Percentiles rank a stretch among this genome's conserved stretches.
Evolutionary conservation across 1,140 invertebrate species (phyloP).

Genomic region (Neodiprion virginianus): DNA sequence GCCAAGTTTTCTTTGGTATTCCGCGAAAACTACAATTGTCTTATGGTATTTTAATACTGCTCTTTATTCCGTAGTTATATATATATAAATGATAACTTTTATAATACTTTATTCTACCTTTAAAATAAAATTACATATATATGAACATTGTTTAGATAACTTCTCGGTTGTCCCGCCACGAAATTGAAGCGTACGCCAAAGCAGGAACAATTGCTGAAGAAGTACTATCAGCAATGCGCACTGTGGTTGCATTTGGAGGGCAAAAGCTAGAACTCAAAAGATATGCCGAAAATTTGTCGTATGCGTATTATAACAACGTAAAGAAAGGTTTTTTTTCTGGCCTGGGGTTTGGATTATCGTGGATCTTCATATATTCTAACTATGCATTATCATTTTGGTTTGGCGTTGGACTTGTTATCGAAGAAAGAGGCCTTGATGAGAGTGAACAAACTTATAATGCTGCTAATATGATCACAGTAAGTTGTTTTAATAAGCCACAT

Average conservation of each 20-base stretch:
- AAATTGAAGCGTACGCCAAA: constrained; percentile 72
- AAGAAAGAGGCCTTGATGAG: constrained; percentile 60
- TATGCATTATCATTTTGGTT: constrained; percentile 88
- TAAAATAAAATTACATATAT: too few species aligned
- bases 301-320: constrained; percentile 71
- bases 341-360: constrained; percentile 72
- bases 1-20: too few species aligned
- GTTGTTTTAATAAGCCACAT: constrained; percentile 26
- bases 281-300: constrained; percentile 69
- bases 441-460: constrained; percentile 67
- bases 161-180: constrained; percentile 65
- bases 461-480: constrained; percentile 73
- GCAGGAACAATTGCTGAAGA: constrained; percentile 85
- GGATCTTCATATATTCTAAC: constrained; percentile 78
- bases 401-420: constrained; percentile 73
- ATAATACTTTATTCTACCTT: too few species aligned
- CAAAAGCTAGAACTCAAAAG: constrained; percentile 75
- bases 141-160: constrained; percentile 52
- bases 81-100: too few species aligned
- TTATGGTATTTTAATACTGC: too few species aligned
- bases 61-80: too few species aligned
- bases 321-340: constrained; percentile 76
- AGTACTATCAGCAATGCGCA: constrained; percentile 76
- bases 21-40: too few species aligned
- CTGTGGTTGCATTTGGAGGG: constrained; percentile 84